Evolutionary conservation across 2,797 vertebrate species (phyloP).

Genomic region (Cetoscarus ocellatus): DNA sequence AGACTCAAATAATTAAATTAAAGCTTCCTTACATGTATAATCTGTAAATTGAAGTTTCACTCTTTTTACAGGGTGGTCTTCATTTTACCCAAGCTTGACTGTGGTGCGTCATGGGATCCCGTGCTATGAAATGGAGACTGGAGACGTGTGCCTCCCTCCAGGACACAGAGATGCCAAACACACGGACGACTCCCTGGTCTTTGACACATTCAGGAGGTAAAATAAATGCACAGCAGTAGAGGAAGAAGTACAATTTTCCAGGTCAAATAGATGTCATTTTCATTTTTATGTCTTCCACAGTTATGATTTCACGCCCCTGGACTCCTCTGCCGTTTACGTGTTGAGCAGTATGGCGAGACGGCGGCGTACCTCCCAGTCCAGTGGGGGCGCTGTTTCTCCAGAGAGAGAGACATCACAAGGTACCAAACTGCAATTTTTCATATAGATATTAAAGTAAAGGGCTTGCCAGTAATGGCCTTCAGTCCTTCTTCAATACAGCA

Average conservation of each 20-base stretch:
- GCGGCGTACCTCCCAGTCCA: constrained; percentile 91
- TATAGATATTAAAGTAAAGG: not conserved
- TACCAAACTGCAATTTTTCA: not conserved
- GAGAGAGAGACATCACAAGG: constrained; percentile 85
- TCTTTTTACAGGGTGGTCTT: constrained; percentile 91
- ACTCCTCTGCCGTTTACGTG: constrained; percentile 97
- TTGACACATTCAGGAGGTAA: constrained; percentile 98
- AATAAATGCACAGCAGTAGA: not conserved
- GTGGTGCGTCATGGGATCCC: constrained; percentile 99
- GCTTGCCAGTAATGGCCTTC: too few species aligned
- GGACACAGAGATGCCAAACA: constrained; percentile 98
- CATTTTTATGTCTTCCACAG: constrained; percentile 70
- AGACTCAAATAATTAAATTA: not conserved
- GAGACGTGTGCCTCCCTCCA: constrained; percentile 95
- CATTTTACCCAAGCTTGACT: constrained; percentile 97
- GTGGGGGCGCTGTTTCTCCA: constrained; percentile 86
- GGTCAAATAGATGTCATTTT: too few species aligned
- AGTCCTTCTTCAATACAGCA: too few species aligned
- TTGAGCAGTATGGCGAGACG: constrained; percentile 98
- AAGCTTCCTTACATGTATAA: too few species aligned
- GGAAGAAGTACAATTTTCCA: too few species aligned
- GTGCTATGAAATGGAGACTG: constrained; percentile 95
- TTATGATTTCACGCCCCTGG: constrained; percentile 97
- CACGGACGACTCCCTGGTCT: constrained; percentile 95
- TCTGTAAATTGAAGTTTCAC: too few species aligned